Percentiles rank a stretch among this genome's conserved stretches.
Conservation (phyloP, 2,888 invertebrate species). For the Ernsta delagoae region DNA sequence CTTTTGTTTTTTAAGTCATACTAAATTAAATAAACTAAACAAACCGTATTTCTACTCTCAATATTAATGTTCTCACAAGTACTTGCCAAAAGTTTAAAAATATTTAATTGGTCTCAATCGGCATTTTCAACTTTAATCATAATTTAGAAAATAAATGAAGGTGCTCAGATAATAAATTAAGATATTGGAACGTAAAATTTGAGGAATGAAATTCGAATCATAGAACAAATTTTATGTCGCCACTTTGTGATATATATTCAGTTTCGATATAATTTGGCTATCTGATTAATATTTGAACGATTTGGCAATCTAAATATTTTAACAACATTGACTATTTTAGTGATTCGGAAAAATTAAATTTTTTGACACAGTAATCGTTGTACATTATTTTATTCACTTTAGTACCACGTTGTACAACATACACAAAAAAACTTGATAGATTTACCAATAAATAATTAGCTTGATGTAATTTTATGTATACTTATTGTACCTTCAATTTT, state of each 20-base stretch:
- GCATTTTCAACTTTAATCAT: constrained; percentile 8
- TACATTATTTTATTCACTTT: neutral
- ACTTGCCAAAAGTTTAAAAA: neutral
- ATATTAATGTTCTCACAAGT: neutral
- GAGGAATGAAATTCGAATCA: neutral
- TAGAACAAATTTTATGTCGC: neutral
- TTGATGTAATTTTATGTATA: constrained; percentile 23
- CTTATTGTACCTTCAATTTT: constrained; percentile 19
- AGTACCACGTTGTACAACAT: neutral
- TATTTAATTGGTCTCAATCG: neutral
- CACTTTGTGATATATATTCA: neutral
- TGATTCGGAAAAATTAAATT: neutral
- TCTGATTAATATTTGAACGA: too few relatives aligned
- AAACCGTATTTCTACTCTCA: too few relatives aligned
- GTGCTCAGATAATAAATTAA: constrained; percentile 20
- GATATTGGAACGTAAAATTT: neutral
- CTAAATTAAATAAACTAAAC: too few relatives aligned
- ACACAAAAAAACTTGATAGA: constrained; percentile 25
- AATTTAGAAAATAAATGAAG: constrained; percentile 28
- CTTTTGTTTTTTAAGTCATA: too few relatives aligned
- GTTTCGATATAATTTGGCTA: neutral
- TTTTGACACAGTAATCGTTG: neutral
- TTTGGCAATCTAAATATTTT: too few relatives aligned
- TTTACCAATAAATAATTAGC: constrained; percentile 32
- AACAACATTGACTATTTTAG: neutral